Base-by-base conservation (phyloP, 1,140 invertebrate species). In the Heliconius hewitsoni region DNA sequence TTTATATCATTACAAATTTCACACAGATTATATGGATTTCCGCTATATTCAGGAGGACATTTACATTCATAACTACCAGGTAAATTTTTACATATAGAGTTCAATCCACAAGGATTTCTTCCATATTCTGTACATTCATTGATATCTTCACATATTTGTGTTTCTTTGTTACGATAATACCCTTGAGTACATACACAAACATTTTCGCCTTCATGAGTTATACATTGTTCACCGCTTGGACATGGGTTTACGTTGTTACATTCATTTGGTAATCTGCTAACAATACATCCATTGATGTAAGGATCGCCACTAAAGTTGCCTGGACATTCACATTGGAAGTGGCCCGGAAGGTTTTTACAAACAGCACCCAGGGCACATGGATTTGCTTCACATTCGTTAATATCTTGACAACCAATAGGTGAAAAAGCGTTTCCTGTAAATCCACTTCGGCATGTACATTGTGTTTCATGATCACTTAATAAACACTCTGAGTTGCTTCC, bases 61-160 rank as follows among this genome's bases (percentile, higher is more conserved):
- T 98, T 97, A 87, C 98, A 99, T 93, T 98, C 98, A 88, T 98
- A 99, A 87, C 98, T 98, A n/a, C 98, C 98, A 0, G 98, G 98
- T 60, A 98, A 92, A 94, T 99, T 99, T 93, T 98, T 98, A 89
- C 98, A 99, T 70, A 98, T 96, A 3, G 98, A 98, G 91, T 98
- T 98, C 8, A 97, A 89, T 1, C 98, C 98, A 92, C 98, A 99
- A 4, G 97, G 96, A 1, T 96, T 96, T 81, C 97, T 97, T 13
- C 96, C 96, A 55, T 96, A 94, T 86, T 97, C 96, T 1, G 96
- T 95, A 85, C 98, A 99, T 94, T 99, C 98, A 89, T 99, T 97
- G 27, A 98, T 95, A 93, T 99, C 98, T 87, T 97, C 95, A 94
- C 98, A 98, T 86, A 96, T 95, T 4, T 96, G 97, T 42, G 95